These are phyloP conservation scores for Laticauda colubrina DNA, from an alignment of 2,113 vertebrate species.

Conservation along the genomic window DNA sequence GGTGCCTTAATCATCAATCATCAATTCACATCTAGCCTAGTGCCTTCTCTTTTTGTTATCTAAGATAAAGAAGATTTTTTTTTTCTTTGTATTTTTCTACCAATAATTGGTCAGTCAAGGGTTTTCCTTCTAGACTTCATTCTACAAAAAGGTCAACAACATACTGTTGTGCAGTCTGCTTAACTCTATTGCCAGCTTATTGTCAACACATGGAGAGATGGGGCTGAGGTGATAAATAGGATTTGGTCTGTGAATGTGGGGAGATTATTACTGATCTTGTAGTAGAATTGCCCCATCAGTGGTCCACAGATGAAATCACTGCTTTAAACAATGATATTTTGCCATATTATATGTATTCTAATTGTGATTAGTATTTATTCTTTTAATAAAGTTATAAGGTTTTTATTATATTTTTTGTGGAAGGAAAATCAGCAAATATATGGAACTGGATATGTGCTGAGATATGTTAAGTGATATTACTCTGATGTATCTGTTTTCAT, in stretches of 20 bases:
- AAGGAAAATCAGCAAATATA: not conserved
- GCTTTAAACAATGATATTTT: not conserved
- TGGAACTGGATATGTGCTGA: not conserved
- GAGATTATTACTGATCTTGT: not conserved
- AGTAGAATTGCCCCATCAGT: not conserved
- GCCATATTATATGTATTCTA: not conserved
- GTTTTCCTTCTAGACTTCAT: not conserved
- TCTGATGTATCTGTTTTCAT: constrained; percentile 20
- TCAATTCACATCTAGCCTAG: not conserved
- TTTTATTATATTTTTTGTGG: not conserved
- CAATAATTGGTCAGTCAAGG: not conserved
- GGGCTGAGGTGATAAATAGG: not conserved
- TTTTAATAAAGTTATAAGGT: not conserved
- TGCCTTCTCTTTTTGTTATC: not conserved
- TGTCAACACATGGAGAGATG: not conserved
- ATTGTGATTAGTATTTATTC: not conserved
- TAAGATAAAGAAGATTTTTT: not conserved
- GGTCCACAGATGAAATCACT: not conserved
- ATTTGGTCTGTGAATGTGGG: not conserved
- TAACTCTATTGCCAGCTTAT: not conserved
- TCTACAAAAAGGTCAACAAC: not conserved
- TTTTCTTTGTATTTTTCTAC: not conserved
- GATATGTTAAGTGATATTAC: not conserved
- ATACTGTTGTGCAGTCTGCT: not conserved
- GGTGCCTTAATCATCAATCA: not conserved